Evolutionary conservation across 1,140 invertebrate genomes (phyloP), one percentile per base, ranked within the genome.

Genomic region (Apis laboriosa): DNA sequence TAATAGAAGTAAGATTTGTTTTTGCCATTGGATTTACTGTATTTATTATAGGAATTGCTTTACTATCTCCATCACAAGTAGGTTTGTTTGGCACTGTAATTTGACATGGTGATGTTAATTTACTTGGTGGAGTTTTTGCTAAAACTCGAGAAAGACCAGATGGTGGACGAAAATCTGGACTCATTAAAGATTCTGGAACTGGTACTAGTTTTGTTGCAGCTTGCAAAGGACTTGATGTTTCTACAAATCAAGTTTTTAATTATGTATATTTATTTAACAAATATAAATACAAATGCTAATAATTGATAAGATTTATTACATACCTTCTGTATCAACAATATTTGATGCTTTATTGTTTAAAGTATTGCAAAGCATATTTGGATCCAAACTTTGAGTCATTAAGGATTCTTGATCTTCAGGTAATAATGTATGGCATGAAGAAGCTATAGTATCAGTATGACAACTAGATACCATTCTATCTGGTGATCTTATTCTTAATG

Each of bases 201-300:
- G 97, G 97, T 2, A 98, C 96, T 93, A 98, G 96, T 93, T 97
- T 97, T 1, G 97, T 97, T 63, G 97, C 96, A 61, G 97, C 97
- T 90, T 97, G 96, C 72, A 98, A 90, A 5, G 97, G 96, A 88
- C 96, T 96, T 70, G 93, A 92, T 78, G 91, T 93, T 86, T 93
- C 92, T 93, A 75, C 2, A 88, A 82, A 83, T 0, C 11, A 68
- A 66, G 85, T 66, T 15, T 75, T 56, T 60, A 68, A 83, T 53
- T 63, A 53, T 63, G 15, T 13, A 15, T 9, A 4, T 60, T 60
- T 77, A 13, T 12, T 17, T 21, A 24, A 63, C 2, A 64, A 64
- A 43, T 19, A 1, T 28, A 66, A 66, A 74, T 67, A 19, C 2
- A 11, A 43, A 43, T 43, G 5, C 4, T 43, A 43, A 43, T 43